Evolutionary conservation across 2,797 vertebrate genomes (phyloP).

Genomic region (Propithecus deckenii): DNA sequence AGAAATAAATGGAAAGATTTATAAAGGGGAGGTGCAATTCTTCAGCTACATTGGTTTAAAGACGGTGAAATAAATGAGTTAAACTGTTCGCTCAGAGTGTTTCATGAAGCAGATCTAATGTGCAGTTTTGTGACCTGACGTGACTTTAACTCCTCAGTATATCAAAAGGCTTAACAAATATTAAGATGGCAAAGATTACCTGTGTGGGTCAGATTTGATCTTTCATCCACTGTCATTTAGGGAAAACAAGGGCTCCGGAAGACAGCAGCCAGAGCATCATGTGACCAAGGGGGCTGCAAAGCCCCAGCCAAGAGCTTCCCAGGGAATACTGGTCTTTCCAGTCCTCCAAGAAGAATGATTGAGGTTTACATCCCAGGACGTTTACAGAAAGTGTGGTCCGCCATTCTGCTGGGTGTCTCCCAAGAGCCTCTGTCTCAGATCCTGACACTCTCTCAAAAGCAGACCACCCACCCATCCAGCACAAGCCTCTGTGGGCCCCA

Average conservation of each 20-base stretch:
- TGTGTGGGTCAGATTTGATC: constrained; percentile 83
- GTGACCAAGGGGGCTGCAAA: neutral
- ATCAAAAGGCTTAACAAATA: constrained; percentile 89
- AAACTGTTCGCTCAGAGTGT: constrained; percentile 80
- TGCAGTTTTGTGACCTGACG: constrained; percentile 84
- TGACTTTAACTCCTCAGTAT: constrained; percentile 86
- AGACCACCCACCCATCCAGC: neutral
- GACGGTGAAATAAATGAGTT: constrained; percentile 83
- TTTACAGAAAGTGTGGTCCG: neutral
- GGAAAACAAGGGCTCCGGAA: constrained; percentile 82
- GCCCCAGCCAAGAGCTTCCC: constrained; percentile 53
- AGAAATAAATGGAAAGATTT: constrained; percentile 85
- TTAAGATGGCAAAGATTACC: constrained; percentile 86
- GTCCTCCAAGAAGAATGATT: constrained; percentile 66
- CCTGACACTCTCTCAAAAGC: neutral
- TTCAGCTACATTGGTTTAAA: constrained; percentile 86
- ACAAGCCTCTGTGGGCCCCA: neutral
- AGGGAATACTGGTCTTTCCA: constrained; percentile 57
- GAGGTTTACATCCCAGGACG: neutral
- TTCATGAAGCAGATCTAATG: constrained; percentile 87
- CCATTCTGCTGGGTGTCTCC: neutral
- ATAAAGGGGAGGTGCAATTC: constrained; percentile 83
- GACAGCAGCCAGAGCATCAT: constrained; percentile 75
- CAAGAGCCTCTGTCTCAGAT: neutral
- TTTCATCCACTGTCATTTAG: constrained; percentile 83